These are phyloP conservation scores for Carassius carassius DNA, from an alignment of 2,113 vertebrate genomes.

Conservation along the genomic window DNA sequence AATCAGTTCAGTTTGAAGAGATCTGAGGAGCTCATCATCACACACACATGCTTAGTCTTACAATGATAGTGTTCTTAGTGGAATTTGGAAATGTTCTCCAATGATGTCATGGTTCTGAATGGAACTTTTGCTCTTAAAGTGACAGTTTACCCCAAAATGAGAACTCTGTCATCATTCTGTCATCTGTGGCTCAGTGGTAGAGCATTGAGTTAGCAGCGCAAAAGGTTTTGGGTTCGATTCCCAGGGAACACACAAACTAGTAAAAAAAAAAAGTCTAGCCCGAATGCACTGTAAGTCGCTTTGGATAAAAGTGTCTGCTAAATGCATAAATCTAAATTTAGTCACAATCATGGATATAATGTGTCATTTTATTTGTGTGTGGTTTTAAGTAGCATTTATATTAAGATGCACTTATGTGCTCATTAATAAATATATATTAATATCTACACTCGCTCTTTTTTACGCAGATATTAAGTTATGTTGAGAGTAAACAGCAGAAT, in stretches of 20 bases:
- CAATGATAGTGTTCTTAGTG: neutral
- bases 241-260: too few species aligned
- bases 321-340: too few species aligned
- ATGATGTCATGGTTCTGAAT: neutral
- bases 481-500: neutral
- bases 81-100: neutral
- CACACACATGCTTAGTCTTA: neutral
- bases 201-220: too few species aligned
- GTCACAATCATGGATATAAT: neutral
- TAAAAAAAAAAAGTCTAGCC: too few species aligned
- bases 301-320: too few species aligned
- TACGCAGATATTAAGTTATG: neutral
- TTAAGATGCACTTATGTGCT: neutral
- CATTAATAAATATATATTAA: neutral
- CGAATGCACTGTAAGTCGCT: too few species aligned
- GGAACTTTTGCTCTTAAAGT: neutral
- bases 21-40: slow-evolving; percentile 13
- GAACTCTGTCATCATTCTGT: neutral
- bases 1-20: neutral
- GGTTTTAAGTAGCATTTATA: neutral
- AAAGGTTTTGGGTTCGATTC: too few species aligned
- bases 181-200: too few species aligned
- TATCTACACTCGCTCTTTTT: neutral
- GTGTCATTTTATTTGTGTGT: neutral
- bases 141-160: neutral